Conservation (phyloP, 2,797 vertebrate genomes). For the Paedocypris micromegethes region DNA sequence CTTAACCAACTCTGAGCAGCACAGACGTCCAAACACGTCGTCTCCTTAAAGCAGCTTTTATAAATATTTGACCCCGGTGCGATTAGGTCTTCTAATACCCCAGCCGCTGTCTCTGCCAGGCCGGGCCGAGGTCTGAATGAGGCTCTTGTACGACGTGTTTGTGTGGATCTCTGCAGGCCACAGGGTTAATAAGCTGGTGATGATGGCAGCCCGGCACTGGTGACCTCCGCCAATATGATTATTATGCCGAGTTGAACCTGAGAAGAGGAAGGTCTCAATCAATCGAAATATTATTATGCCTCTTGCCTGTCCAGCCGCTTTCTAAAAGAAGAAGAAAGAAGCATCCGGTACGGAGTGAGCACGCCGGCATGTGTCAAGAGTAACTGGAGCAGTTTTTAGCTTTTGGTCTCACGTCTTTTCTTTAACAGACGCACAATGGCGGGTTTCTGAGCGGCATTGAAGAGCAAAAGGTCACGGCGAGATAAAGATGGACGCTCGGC, state of each 20-base stretch:
- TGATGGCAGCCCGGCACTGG: constrained; percentile 46
- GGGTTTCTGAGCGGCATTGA: constrained; percentile 27
- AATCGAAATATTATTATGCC: constrained; percentile 48
- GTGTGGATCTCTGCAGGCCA: constrained; percentile 38
- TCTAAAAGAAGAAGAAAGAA: constrained; percentile 28
- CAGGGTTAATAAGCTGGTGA: constrained; percentile 51
- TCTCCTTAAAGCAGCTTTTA: constrained; percentile 39
- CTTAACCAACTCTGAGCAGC: constrained; percentile 12
- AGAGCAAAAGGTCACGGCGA: constrained; percentile 16
- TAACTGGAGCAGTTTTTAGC: constrained; percentile 28
- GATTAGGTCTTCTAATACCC: constrained; percentile 37
- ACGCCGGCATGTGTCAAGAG: constrained; percentile 31
- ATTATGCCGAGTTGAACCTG: constrained; percentile 44
- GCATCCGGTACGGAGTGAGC: constrained; percentile 41
- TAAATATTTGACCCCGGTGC: constrained; percentile 48
- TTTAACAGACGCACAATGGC: constrained; percentile 13
- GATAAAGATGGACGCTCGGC: constrained; percentile 26
- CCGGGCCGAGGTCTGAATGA: constrained; percentile 41
- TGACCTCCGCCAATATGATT: constrained; percentile 48
- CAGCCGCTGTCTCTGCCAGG: constrained; percentile 9
- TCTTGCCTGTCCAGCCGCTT: constrained; percentile 27
- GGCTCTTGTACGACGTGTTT: constrained; percentile 50
- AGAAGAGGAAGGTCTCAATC: constrained; percentile 54
- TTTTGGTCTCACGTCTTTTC: neutral
- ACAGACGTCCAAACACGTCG: constrained; percentile 21